Base-by-base conservation (phyloP, 30 jellyfish, hydroid and myxozoan genomes). In the Pelagia noctiluca region DNA sequence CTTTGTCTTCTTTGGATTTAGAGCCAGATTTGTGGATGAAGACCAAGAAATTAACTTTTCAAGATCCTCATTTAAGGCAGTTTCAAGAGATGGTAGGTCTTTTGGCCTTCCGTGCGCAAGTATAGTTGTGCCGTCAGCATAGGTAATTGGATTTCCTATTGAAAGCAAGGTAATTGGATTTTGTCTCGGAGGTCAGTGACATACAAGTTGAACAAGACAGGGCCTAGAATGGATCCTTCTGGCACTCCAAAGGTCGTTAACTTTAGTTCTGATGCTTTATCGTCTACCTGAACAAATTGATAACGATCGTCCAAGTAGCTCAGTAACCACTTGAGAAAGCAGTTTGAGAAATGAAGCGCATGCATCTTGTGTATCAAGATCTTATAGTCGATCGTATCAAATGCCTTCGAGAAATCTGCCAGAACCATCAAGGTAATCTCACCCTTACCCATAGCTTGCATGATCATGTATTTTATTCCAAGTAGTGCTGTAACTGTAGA, bases 401-500 rank as follows among this genome's bases (percentile, higher is more conserved):
- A 88, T 52, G 97, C 89, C 35, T 88, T 80, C 46, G 93, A 88
- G 89, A 57, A 88, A 83, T 88, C 97, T 30, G 89, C 93, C 8
- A 35, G 64, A 38, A 80, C 97, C 79, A 79, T 70, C 67, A 88
- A 30, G 42, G 94, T 79, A 29, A 88, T 83, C 46, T 88, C 89
- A 0, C 89, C 82, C 50, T 28, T 75, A 7, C 75, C 80, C 86
- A 75, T 76, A 8, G 80, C 85, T 63, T 47, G 70, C 54, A 65
- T 86, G 47, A 86, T 63, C 76, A 22, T 49, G 78, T 86, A 86
- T 66, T 63, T 36, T 26, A 63, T 34, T 46, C 83, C 83, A 33
- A 60, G 90, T 8, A 75, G 86, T 66, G 78, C 85, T 35, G 91
- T 75, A 26, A 54, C 78, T 34, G 91, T 64, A 26, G 82, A 76